Evolutionary conservation across 2,888 invertebrate genomes (phyloP).

Genomic region (Chrysolina americana): DNA sequence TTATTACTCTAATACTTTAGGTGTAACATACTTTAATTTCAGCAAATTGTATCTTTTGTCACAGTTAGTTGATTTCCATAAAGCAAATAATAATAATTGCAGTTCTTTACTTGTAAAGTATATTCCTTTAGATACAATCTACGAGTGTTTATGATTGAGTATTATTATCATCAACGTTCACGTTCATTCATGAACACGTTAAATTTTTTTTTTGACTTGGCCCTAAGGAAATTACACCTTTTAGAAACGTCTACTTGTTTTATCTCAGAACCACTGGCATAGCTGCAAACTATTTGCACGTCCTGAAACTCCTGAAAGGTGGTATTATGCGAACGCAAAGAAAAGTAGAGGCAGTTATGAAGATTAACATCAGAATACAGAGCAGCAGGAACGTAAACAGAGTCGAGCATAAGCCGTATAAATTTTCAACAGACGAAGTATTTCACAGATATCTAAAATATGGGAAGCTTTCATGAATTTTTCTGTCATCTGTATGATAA

Average conservation of each 20-base stretch:
- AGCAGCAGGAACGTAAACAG: slow-evolving; percentile 18
- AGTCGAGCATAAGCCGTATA: slow-evolving; percentile 23
- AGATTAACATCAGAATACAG: slow-evolving; percentile 53
- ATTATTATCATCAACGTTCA: too few relatives aligned
- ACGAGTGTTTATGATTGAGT: too few relatives aligned
- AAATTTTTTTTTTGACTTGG: not conserved
- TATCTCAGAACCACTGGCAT: slow-evolving; percentile 18
- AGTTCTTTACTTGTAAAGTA: too few relatives aligned
- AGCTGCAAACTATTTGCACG: slow-evolving; percentile 40
- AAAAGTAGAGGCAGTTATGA: slow-evolving; percentile 53
- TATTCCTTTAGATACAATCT: too few relatives aligned
- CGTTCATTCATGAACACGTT: too few relatives aligned
- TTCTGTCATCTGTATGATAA: slow-evolving; percentile 61
- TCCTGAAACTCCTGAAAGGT: slow-evolving; percentile 45
- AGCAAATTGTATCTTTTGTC: too few relatives aligned
- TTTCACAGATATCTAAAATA: slow-evolving; percentile 49
- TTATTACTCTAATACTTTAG: too few relatives aligned
- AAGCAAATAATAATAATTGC: too few relatives aligned
- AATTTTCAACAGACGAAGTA: slow-evolving; percentile 39
- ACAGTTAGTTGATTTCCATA: too few relatives aligned
- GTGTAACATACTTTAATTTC: too few relatives aligned
- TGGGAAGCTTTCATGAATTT: slow-evolving; percentile 58
- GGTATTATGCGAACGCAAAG: slow-evolving; percentile 48
- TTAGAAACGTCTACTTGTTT: not conserved
- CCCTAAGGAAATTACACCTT: not conserved